Base-by-base conservation (phyloP, 1,140 invertebrate species). In the Drosophila equinoxialis region DNA sequence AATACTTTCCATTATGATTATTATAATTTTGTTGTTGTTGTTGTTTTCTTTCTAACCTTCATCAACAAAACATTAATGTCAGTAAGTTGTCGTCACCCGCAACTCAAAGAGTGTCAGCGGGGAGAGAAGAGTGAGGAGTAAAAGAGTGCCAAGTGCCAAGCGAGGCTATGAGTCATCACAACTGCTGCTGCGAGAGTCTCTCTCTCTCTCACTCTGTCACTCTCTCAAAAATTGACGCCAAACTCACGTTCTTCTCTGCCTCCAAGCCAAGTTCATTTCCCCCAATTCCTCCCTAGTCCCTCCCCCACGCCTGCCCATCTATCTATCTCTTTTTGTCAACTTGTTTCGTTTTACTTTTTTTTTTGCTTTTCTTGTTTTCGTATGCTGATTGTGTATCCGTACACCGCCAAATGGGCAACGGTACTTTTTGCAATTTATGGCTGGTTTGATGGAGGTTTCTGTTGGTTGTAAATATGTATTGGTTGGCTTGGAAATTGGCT, bases 1-100 rank as follows among this genome's bases (percentile, higher is more conserved):
- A 89, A 90, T 87, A 89, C 84, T 90, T 89, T 89, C 81, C 85
- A 89, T 89, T 87, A 89, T 89, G 77, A 73, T 78, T 78, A 86
- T 87, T 81, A 81, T 85, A 72, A 72, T 74, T 73, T 80, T 69
- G 66, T 67, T 63, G 23, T 61, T 63, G 23, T 61, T 58, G 54
- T 87, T 69, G 79, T 79, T 65, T 73, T 17, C n/a, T 82, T 77
- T 45, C 55, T 83, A 69, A 71, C 75, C 71, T 77, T 74, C 83
- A 87, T 86, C 83, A 86, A 64, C 66, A 42, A 65, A 65, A 77
- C 74, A 86, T 87, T 85, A 87, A 82, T 81, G 68, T 63, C 69
- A 70, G 65, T 63, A 66, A 70, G 65, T 65, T 83, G 64, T 59
- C 63, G 61, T 72, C 59, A 71, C 57, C 70, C 68, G 63, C 51